Evolutionary conservation across 2,797 vertebrate genomes (phyloP), one percentile per base, ranked within the genome.

Genomic region (Amniataba percoides): DNA sequence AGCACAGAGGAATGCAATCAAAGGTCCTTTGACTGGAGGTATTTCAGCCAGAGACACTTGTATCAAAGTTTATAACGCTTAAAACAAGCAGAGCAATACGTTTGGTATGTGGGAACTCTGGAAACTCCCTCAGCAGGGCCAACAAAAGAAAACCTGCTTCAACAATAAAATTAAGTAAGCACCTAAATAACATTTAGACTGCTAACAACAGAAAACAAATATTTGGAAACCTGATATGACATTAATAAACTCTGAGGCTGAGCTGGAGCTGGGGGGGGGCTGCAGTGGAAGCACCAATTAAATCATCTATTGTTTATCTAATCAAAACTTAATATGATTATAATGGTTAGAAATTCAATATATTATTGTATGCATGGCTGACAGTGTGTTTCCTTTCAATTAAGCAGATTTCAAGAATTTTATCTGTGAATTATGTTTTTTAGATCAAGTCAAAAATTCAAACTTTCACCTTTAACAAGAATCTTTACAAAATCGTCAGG

Each of bases 1-100:
- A 73, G n/a, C 60, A 55, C 76, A 74, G 42, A 83, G 65, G 78
- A 87, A 88, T 75, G 74, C 36, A 71, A 58, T 57, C 43, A 60
- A 62, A 73, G 7, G 57, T 36, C 52, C 16, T 48, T 9, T 31
- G 14, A 63, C 67, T 57, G 62, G 49, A 1, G 63, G 46, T 15
- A 25, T 82, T 78, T 82, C 14, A 55, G 14, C 31, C 25, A 23
- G 49, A 56, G 42, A 19, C 48, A 42, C 19, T 25, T 40, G 4
- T n/a, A 53, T 65, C 49, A 34, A 45, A 40, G 36, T 63, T 59
- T 64, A 39, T 7, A 25, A 53, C 34, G 27, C 43, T 12, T 43
- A 23, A 25, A 76, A 79, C 25, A 58, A 60, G 13, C 34, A 25
- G n/a, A 1, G n/a, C n/a, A 36, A 39, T 45, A 31, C 53, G 56